Percentiles rank a stretch among this genome's conserved stretches.
These are phyloP conservation scores for Agrotis exclamationis DNA, from an alignment of 2,888 invertebrate genomes.

Conservation along the genomic window DNA sequence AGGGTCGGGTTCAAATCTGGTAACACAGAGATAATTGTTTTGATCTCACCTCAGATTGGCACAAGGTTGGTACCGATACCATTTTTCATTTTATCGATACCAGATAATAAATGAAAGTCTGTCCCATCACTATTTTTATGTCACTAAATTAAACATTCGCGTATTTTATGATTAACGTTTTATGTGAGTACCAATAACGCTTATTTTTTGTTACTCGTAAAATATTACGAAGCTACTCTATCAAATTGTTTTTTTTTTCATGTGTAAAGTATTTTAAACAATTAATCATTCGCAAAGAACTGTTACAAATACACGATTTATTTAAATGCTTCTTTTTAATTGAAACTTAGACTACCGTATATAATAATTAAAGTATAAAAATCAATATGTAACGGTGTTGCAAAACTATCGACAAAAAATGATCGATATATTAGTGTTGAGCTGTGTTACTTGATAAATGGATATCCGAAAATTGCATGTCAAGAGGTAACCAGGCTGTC, in stretches of 20 bases:
- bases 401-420: slow-evolving; percentile 73
- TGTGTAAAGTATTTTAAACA: slow-evolving; percentile 22
- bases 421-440: slow-evolving; percentile 70
- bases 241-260: slow-evolving; percentile 22
- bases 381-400: slow-evolving; percentile 58
- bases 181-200: slow-evolving; percentile 16
- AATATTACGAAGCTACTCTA: slow-evolving; percentile 25
- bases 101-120: slow-evolving; percentile 31
- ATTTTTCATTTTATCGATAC: slow-evolving; percentile 60
- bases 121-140: slow-evolving; percentile 59
- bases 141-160: slow-evolving; percentile 45
- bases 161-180: slow-evolving; percentile 45
- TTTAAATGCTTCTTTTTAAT: slow-evolving; percentile 57
- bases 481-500: slow-evolving; percentile 87
- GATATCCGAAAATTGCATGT: slow-evolving; percentile 89
- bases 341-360: slow-evolving; percentile 61
- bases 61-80: slow-evolving; percentile 61
- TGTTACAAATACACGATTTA: slow-evolving; percentile 45
- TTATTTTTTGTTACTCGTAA: slow-evolving; percentile 31
- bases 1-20: slow-evolving; percentile 80
- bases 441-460: slow-evolving; percentile 82
- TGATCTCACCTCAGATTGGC: slow-evolving; percentile 77
- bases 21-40: slow-evolving; percentile 88
- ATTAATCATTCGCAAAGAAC: slow-evolving; percentile 55
- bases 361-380: slow-evolving; percentile 48